These are phyloP conservation scores for Cheilosia pagana DNA, from an alignment of 2,888 invertebrate genomes.

Conservation along the genomic window DNA sequence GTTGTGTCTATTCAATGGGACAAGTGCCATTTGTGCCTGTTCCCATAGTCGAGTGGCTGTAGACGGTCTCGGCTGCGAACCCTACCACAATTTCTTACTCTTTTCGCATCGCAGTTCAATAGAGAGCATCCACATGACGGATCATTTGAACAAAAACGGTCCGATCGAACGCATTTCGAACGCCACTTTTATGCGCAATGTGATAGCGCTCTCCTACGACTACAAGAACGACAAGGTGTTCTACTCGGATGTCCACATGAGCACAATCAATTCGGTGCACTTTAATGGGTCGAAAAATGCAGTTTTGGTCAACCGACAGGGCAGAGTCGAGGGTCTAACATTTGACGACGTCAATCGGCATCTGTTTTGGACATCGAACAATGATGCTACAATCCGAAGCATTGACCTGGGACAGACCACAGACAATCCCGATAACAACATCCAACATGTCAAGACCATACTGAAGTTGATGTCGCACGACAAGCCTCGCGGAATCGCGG, in stretches of 20 bases:
- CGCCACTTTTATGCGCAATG: conserved; percentile 90
- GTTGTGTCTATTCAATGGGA: conserved; percentile 90
- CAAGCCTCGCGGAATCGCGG: conserved; percentile 92
- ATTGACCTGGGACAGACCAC: conserved; percentile 78
- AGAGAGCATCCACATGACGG: conserved; percentile 91
- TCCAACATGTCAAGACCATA: conserved; percentile 85
- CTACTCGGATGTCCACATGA: conserved; percentile 95
- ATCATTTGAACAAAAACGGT: conserved; percentile 89
- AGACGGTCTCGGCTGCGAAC: conserved; percentile 88
- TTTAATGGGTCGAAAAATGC: conserved; percentile 91
- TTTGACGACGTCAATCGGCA: conserved; percentile 88
- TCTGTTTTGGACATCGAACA: conserved; percentile 94
- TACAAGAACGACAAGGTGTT: conserved; percentile 88
- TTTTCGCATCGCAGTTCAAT: conserved; percentile 92
- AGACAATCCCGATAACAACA: conserved; percentile 81
- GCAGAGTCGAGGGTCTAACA: conserved; percentile 94
- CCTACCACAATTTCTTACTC: conserved; percentile 92
- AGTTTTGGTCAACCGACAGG: conserved; percentile 89
- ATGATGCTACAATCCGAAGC: conserved; percentile 88
- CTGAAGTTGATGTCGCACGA: conserved; percentile 88
- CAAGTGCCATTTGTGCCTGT: conserved; percentile 89
- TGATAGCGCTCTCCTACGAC: conserved; percentile 93
- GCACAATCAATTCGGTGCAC: conserved; percentile 91
- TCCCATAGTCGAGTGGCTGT: conserved; percentile 90
- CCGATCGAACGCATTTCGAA: conserved; percentile 90